Evolutionary conservation across 2,888 invertebrate species (phyloP), one percentile per base, ranked within the genome.

Genomic region (Galerucella pusilla): DNA sequence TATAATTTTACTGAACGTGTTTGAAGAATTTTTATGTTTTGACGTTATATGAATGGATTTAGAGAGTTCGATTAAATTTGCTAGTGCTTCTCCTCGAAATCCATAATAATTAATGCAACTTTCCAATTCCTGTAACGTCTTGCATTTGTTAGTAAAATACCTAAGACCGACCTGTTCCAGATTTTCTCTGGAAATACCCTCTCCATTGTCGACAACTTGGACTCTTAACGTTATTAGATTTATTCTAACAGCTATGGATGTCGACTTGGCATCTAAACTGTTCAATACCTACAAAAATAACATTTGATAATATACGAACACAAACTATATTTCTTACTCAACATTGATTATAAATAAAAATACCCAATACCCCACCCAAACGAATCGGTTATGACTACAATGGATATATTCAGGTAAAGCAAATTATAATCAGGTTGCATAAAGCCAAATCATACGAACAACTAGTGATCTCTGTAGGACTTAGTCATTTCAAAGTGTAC

Each of bases 201-300:
- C 81, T 2, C 95, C 95, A 88, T 95, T 94, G 84, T 96, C 96
- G 57, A 94, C 89, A 7, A 95, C 92, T 90, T 94, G 93, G 79
- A 96, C 89, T 79, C 89, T 90, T 81, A 89, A 90, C 76, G 90
- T 89, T 73, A 88, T 84, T 42, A 92, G 86, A 85, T 94, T 88
- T 35, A 95, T 85, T 82, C 94, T 89, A 69, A 95, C 89, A 25
- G 93, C 94, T 73, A 96, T 90, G 35, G 92, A 91, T 20, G 91
- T 91, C 1, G 94, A 90, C 77, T 90, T 89, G 11, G 93, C 93
- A 87, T 94, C 93, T 77, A 95, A 85, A 42, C 93, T 90, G 87
- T 95, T 94, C 77, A 90, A 88, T 46, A 93, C 90, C 93, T 94
- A 81, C 82, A 79, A 75, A 73, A 45, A 28, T 6, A 14, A 42